Base-by-base conservation (phyloP, 2,888 invertebrate species). In the Antheraea yamamai region DNA sequence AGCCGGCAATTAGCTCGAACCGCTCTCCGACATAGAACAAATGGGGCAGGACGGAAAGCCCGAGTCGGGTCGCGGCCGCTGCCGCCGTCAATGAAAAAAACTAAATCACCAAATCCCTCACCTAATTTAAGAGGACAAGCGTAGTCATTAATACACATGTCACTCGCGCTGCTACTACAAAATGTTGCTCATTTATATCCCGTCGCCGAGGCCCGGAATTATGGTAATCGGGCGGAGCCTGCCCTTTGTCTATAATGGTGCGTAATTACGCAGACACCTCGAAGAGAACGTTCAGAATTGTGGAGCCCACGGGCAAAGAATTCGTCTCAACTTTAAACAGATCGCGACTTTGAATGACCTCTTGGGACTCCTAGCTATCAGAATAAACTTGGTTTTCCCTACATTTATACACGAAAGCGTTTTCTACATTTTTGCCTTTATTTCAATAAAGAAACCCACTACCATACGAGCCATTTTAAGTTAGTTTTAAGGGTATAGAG, bases 161-260 rank as follows among this genome's bases (percentile, higher is more conserved):
- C 94, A 94, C 89, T 91, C 89, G 88, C 89, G 89, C 91, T 92
- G 91, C 93, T 93, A 93, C 90, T 93, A 94, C 94, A 94, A 94
- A 95, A 94, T 94, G 94, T 91, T 90, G 89, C 87, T 89, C 94
- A 94, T 94, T 94, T 94, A 91, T 94, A 92, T 92, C 91, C 89
- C 88, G 91, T 87, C 90, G 88, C 88, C 90, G 91, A 89, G 91
- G 91, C 88, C 90, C 92, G 93, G 93, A 93, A 93, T 94, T 94
- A 95, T 94, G 94, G 92, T 95, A 95, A 94, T 94, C 93, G 92
- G 92, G 88, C 91, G 92, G 92, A 91, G 90, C 93, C 91, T 92
- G 93, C 94, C 94, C 94, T 93, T 94, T 94, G 94, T 94, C 93
- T 92, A 91, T 95, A 94, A 95, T 94, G 94, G 93, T 88, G 87